Conservation (phyloP, 2,888 invertebrate species). For the Acanthosepion esculentum region DNA sequence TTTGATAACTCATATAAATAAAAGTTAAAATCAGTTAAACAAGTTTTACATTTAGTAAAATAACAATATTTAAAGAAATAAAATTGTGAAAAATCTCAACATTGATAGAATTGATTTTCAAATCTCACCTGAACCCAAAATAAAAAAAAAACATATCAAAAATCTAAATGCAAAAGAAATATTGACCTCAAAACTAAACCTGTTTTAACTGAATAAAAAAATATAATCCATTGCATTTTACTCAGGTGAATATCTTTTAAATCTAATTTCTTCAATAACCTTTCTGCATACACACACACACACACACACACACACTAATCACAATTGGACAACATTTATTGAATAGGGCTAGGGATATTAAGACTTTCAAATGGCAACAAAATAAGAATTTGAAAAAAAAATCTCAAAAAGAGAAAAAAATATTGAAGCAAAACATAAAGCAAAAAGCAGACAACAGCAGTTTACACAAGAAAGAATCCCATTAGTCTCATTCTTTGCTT, state of each 20-base stretch:
- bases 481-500: background rate
- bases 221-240: background rate
- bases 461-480: constrained; percentile 21
- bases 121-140: too few species aligned
- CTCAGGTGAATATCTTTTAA: background rate
- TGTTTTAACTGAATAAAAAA: background rate
- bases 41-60: too few species aligned
- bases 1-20: too few species aligned
- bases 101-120: too few species aligned
- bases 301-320: background rate
- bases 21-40: too few species aligned
- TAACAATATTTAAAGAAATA: too few species aligned
- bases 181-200: too few species aligned
- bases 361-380: background rate
- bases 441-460: background rate
- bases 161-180: too few species aligned
- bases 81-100: too few species aligned
- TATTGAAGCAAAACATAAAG: background rate
- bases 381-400: background rate
- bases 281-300: background rate
- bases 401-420: background rate
- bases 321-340: background rate
- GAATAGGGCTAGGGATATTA: background rate
- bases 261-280: background rate
- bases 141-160: too few species aligned